Evolutionary conservation across 2,888 invertebrate species (phyloP).

Genomic region (Diadromus collaris): DNA sequence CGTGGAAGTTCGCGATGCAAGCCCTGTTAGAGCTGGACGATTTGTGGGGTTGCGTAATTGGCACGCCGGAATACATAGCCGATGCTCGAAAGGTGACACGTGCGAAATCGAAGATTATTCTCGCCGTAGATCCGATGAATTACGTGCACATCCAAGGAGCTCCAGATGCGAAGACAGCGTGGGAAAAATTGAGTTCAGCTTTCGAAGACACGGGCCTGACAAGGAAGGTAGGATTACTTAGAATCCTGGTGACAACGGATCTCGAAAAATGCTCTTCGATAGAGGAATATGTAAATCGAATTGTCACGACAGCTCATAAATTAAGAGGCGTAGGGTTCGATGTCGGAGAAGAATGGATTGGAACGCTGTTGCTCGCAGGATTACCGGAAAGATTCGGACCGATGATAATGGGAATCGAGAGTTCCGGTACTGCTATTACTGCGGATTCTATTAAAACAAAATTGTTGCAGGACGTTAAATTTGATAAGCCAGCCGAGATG

Average conservation of each 20-base stretch:
- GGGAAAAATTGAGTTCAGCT: constrained; percentile 64
- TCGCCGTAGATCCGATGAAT: constrained; percentile 61
- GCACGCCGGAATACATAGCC: constrained; percentile 3
- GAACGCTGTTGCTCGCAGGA: constrained; percentile 69
- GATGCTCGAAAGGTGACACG: constrained; percentile 45
- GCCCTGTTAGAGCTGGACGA: constrained; percentile 39
- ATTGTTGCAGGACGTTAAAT: constrained; percentile 62
- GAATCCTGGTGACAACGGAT: constrained; percentile 64
- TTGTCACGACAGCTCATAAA: constrained; percentile 69
- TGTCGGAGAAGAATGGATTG: constrained; percentile 69
- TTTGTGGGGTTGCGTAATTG: constrained; percentile 46
- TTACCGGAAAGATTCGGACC: constrained; percentile 69
- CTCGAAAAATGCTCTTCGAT: constrained; percentile 66
- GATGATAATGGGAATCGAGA: constrained; percentile 70
- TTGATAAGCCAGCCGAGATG: not conserved
- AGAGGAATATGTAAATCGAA: constrained; percentile 69
- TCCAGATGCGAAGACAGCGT: constrained; percentile 60
- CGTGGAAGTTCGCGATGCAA: constrained; percentile 47
- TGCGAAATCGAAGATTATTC: constrained; percentile 63
- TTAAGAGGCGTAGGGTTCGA: constrained; percentile 67
- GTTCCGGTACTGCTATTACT: constrained; percentile 58
- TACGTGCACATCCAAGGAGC: constrained; percentile 62
- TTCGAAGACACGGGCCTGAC: constrained; percentile 69
- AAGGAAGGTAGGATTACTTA: constrained; percentile 65
- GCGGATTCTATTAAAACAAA: constrained; percentile 44